A percentile compares a stretch with the other conserved stretches of the same genome.
phyloP scores from a whole-genome alignment of 2,888 invertebrate species.

The Habrosyne pyritoides region DNA sequence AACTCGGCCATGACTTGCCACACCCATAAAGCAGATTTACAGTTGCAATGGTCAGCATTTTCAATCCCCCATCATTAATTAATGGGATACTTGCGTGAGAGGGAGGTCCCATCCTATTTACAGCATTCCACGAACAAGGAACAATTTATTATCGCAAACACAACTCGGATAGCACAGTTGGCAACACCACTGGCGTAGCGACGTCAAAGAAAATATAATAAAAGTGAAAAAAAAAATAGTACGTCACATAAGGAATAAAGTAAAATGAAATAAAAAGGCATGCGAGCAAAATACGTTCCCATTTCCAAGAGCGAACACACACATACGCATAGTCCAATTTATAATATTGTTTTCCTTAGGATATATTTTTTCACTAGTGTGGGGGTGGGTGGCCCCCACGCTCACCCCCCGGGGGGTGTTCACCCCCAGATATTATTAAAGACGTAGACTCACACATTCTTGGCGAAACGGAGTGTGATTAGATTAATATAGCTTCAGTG shows the following conservation, averaged over 20 bases:
- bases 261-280: constrained; percentile 75
- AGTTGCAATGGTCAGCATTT: background rate
- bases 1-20: too few species aligned
- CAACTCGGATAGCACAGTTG: background rate
- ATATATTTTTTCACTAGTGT: constrained; percentile 83
- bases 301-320: constrained; percentile 53
- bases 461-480: constrained; percentile 78
- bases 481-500: constrained; percentile 76
- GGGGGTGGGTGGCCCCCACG: constrained; percentile 42
- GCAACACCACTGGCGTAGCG: constrained; percentile 3
- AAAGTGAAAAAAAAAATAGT: constrained; percentile 65
- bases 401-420: constrained; percentile 30
- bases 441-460: constrained; percentile 82
- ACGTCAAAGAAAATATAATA: constrained; percentile 54
- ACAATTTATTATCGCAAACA: background rate
- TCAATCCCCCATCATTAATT: background rate
- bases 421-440: constrained; percentile 81
- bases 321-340: constrained; percentile 71
- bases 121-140: background rate
- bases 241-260: constrained; percentile 72
- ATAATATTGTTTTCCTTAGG: constrained; percentile 83
- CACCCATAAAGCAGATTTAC: too few species aligned
- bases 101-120: background rate
- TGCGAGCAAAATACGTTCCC: constrained; percentile 63
- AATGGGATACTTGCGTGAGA: too few species aligned